Evolutionary conservation across 2,888 invertebrate genomes (phyloP).

Genomic region (Ochropleura plecta): DNA sequence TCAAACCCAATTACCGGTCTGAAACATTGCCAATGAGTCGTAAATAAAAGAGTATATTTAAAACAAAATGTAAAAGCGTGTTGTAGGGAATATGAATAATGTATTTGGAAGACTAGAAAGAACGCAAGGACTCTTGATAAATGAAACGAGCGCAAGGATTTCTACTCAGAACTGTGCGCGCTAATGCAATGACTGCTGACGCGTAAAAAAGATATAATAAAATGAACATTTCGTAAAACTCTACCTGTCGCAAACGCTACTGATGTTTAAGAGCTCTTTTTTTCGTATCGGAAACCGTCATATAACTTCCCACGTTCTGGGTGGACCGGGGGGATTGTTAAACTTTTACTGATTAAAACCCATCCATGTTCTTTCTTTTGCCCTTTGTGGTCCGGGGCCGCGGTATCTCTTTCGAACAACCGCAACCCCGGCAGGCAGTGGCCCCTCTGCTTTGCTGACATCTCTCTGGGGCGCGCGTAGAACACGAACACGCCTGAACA

Average conservation of each 20-base stretch:
- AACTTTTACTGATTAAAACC: no score
- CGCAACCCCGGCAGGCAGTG: no score
- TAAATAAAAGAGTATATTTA: conserved; percentile 43
- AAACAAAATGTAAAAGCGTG: conserved; percentile 23
- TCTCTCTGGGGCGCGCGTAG: no score
- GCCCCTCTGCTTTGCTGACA: no score
- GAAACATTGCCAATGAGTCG: conserved; percentile 42
- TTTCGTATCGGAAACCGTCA: no score
- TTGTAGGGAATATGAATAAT: conserved; percentile 51
- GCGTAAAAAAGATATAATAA: conserved; percentile 21
- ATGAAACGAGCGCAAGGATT: conserved; percentile 63
- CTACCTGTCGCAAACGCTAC: background rate
- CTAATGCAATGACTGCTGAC: conserved; percentile 19
- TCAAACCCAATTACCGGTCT: conserved; percentile 28
- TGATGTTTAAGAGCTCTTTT: background rate
- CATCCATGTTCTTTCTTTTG: no score
- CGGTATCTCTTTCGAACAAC: no score
- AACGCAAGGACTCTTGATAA: conserved; percentile 61
- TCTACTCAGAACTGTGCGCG: conserved; percentile 27
- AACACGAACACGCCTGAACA: no score
- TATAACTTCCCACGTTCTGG: no score
- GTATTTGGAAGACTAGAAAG: conserved; percentile 53
- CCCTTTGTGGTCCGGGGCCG: no score
- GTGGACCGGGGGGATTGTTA: no score
- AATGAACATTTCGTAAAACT: background rate